Conservation (phyloP, 92 coral and sea anemone species). For the Porites divaricata region DNA sequence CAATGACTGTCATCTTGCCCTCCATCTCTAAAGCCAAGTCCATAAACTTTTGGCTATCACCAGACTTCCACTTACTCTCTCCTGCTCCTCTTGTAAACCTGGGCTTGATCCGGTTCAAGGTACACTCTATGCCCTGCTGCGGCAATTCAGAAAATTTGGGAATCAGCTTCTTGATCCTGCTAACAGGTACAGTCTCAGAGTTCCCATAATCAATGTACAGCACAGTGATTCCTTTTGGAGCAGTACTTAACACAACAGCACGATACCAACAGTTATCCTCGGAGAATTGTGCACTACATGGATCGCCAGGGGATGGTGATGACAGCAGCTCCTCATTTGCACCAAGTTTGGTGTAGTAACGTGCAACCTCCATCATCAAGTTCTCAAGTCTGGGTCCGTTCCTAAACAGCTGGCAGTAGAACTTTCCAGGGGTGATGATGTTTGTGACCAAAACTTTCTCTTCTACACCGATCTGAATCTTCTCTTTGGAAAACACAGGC, state of each 20-base stretch:
- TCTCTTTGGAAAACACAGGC: constrained; percentile 58
- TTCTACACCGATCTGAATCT: constrained; percentile 65
- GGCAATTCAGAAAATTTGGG: constrained; percentile 89
- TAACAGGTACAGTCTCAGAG: constrained; percentile 71
- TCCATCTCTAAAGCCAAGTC: constrained; percentile 81
- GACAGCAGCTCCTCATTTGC: constrained; percentile 84
- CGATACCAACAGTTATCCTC: constrained; percentile 96
- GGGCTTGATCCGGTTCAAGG: constrained; percentile 83
- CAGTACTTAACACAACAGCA: constrained; percentile 66
- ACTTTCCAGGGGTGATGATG: constrained; percentile 74
- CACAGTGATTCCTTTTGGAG: constrained; percentile 67
- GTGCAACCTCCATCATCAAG: constrained; percentile 76
- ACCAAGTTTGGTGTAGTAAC: constrained; percentile 71
- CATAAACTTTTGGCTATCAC: constrained; percentile 67
- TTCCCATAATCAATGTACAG: constrained; percentile 96
- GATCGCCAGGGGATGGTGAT: constrained; percentile 84
- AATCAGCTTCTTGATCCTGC: constrained; percentile 74
- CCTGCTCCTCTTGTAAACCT: constrained; percentile 1
- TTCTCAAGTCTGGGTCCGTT: constrained; percentile 69
- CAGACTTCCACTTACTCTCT: constrained; percentile 62
- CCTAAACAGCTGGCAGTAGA: constrained; percentile 86
- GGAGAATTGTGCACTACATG: constrained; percentile 92
- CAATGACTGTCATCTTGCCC: constrained; percentile 71
- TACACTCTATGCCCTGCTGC: constrained; percentile 85
- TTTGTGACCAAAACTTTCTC: constrained; percentile 82